These are phyloP conservation scores for Trichomalopsis sarcophagae DNA, from an alignment of 1,140 invertebrate genomes.

Conservation along the genomic window DNA sequence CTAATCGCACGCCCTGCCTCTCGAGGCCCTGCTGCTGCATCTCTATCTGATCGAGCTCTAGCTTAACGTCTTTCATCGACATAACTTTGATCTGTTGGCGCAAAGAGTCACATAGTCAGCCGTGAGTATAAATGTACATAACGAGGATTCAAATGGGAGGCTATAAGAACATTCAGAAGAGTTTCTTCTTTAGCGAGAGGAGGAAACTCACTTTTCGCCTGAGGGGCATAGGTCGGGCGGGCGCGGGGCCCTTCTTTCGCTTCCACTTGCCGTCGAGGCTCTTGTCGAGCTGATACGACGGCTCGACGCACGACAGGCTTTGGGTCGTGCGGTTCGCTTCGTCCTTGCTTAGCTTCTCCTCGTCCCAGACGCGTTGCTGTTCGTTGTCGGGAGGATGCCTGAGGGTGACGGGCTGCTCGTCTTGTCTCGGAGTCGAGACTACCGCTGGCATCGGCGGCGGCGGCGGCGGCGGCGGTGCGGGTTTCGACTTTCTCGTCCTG, in stretches of 20 bases:
- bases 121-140: not conserved
- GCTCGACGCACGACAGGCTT: slow-evolving; percentile 62
- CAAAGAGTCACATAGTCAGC: slow-evolving; percentile 45
- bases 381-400: not conserved
- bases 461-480: slow-evolving; percentile 76
- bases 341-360: slow-evolving; percentile 77
- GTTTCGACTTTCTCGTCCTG: slow-evolving; percentile 74
- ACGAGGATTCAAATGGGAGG: no score
- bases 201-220: slow-evolving; percentile 75
- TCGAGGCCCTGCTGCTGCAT: slow-evolving; percentile 92
- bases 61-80: slow-evolving; percentile 82
- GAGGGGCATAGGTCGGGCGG: slow-evolving; percentile 83
- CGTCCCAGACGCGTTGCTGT: slow-evolving; percentile 64
- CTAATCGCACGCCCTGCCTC: slow-evolving; percentile 89
- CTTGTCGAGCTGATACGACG: slow-evolving; percentile 72
- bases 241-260: slow-evolving; percentile 86
- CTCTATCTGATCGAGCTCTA: slow-evolving; percentile 87
- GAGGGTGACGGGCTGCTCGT: not conserved
- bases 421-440: not conserved
- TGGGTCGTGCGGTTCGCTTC: slow-evolving; percentile 78
- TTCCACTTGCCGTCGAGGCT: slow-evolving; percentile 83
- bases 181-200: slow-evolving; percentile 50
- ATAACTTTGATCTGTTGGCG: slow-evolving; percentile 81
- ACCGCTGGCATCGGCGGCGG: slow-evolving; percentile 57
- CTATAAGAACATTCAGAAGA: slow-evolving; percentile 14